Percentiles rank a stretch among this genome's conserved stretches.
Conservation (phyloP, 2,888 invertebrate species). For the Leptinotarsa peninsularis region DNA sequence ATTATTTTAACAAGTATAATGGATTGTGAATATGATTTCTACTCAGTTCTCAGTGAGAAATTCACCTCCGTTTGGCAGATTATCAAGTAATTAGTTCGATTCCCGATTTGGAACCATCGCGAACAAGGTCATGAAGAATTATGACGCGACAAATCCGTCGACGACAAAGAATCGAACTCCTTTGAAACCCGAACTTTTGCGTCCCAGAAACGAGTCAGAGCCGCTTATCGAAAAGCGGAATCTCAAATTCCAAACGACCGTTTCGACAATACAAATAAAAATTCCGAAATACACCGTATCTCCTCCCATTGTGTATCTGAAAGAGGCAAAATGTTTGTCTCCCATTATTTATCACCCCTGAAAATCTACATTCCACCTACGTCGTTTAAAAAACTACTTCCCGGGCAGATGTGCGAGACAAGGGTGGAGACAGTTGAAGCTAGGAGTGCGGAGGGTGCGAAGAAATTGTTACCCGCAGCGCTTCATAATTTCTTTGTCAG, state of each 20-base stretch:
- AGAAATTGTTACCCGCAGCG: background rate
- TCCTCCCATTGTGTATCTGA: constrained; percentile 28
- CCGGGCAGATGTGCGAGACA: constrained; percentile 50
- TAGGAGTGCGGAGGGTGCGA: background rate
- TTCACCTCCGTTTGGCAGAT: no score
- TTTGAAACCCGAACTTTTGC: constrained; percentile 12
- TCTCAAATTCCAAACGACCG: constrained; percentile 4
- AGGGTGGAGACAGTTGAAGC: background rate
- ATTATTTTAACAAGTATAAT: no score
- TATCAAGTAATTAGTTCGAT: no score
- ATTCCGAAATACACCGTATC: constrained; percentile 23
- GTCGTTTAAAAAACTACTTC: constrained; percentile 47
- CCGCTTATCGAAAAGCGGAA: constrained; percentile 1
- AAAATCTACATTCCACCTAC: constrained; percentile 32
- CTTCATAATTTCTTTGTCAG: background rate
- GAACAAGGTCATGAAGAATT: no score
- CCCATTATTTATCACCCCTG: constrained; percentile 43
- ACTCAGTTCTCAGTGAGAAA: no score
- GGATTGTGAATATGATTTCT: no score
- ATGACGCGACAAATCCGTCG: background rate
- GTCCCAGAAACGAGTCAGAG: background rate
- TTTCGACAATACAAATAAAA: constrained; percentile 14
- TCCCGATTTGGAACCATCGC: no score
- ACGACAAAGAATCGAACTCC: background rate
- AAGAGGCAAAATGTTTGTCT: constrained; percentile 35